Evolutionary conservation across 2,113 vertebrate genomes (phyloP), one percentile per base, ranked within the genome.

Genomic region (Leptosomus discolor): DNA sequence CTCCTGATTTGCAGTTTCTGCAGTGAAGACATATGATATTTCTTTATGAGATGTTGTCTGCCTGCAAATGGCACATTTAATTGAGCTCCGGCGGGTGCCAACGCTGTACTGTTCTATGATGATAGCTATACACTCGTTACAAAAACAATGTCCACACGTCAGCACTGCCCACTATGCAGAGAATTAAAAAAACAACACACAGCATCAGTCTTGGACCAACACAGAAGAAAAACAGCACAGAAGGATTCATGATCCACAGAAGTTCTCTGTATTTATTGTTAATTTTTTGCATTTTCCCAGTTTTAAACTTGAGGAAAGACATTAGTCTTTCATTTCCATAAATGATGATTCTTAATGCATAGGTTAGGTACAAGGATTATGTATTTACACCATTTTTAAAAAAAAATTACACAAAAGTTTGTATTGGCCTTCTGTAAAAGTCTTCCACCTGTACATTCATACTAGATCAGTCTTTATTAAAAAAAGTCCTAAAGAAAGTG

Each of bases 121-220:
- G 96, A 99, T 99, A 27, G 99, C 98, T 20, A 99, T 97, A 92
- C 99, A 99, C 78, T 99, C 99, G 12, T 99, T 99, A 71, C 99
- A 99, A 96, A 99, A 99, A 96, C 99, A 99, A 96, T 99, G 99
- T 15, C 99, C 99, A 34, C 99, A 99, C 0, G 99, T 99, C 94
- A 99, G 98, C 68, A 99, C 99, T 7, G 99, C 99, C 99, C 99
- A 99, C 99, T 99, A 69, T 2, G 32, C 15, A 90, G 43, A 77
- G 71, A 97, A 95, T 95, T 88, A 75, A 61, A 20, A 88, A 54
- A 77, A 54, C 36, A n/a, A 48, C 7, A 74, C 22, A 82, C 4
- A 32, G 29, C 5, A 80, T 83, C 68, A 94, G 13, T 63, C 68
- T 56, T 2, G 4, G 43, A 58, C 37, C 27, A 51, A 24, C 17